A percentile compares a stretch with the other conserved stretches of the same genome.
Evolutionary conservation across 2,113 vertebrate genomes (phyloP).

Genomic region (Meleagris gallopavo): DNA sequence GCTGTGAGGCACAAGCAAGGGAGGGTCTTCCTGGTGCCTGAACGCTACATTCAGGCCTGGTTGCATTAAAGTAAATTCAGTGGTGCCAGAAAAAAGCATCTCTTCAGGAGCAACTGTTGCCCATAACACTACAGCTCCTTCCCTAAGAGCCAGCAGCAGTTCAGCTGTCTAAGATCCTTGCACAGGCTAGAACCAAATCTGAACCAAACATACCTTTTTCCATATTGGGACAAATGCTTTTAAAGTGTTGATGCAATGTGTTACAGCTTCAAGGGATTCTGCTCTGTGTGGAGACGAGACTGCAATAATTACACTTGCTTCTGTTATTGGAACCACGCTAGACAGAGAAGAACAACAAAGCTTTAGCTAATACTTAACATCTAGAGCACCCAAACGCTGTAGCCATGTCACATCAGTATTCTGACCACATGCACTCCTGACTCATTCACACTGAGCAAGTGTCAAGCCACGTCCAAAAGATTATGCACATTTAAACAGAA

Average conservation of each 20-base stretch:
- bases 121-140: background rate
- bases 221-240: constrained; percentile 92
- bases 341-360: constrained; percentile 3
- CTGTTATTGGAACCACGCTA: constrained; percentile 88
- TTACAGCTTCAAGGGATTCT: constrained; percentile 88
- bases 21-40: background rate
- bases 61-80: background rate
- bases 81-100: background rate
- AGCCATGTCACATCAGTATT: constrained; percentile 31
- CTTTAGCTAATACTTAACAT: constrained; percentile 26
- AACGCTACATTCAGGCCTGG: background rate
- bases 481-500: constrained; percentile 37
- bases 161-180: background rate
- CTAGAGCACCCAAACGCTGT: constrained; percentile 10
- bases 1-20: background rate
- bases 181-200: background rate
- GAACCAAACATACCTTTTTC: constrained; percentile 85
- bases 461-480: constrained; percentile 49
- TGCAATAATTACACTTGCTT: constrained; percentile 90
- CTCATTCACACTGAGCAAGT: constrained; percentile 52
- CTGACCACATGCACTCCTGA: background rate
- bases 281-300: constrained; percentile 90
- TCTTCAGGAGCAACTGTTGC: background rate
- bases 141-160: background rate
- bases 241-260: constrained; percentile 83